A percentile compares a stretch with the other conserved stretches of the same genome.
These are phyloP conservation scores for Phorcus lineatus DNA, from an alignment of 2,888 invertebrate species.

Conservation along the genomic window DNA sequence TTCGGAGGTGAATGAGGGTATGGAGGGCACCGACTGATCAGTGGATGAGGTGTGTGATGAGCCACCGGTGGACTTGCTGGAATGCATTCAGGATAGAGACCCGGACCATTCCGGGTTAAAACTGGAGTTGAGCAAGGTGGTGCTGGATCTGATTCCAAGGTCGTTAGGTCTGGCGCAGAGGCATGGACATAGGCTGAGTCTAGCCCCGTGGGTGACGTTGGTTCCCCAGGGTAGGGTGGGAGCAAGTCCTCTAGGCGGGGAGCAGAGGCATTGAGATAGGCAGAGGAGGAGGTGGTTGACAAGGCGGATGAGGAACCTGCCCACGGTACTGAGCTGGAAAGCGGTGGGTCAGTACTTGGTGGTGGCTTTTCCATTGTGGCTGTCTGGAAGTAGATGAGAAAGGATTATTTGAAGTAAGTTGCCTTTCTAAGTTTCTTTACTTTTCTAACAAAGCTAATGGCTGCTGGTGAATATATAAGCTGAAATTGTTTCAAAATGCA, in stretches of 20 bases:
- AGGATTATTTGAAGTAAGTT: not conserved
- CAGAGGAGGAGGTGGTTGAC: not conserved
- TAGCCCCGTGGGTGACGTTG: not conserved
- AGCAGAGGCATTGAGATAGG: not conserved
- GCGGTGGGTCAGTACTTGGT: not conserved
- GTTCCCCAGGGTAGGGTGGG: not conserved
- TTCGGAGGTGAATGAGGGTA: not conserved
- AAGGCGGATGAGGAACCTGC: slow-evolving; percentile 2
- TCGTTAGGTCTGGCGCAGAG: not conserved
- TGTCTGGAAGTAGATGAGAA: not conserved
- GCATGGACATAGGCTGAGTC: slow-evolving; percentile 5
- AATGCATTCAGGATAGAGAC: slow-evolving; percentile 10
- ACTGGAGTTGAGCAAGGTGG: not conserved
- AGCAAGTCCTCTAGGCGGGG: not conserved
- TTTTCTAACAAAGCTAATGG: too few relatives aligned
- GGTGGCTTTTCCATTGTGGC: not conserved
- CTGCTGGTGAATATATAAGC: too few relatives aligned
- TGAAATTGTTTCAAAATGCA: too few relatives aligned
- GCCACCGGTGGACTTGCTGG: not conserved
- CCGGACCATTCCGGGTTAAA: not conserved
- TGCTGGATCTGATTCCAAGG: not conserved
- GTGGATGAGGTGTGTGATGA: not conserved
- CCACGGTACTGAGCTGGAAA: slow-evolving; percentile 2
- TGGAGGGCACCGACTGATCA: too few relatives aligned
- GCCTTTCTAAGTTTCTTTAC: too few relatives aligned